These are phyloP conservation scores for Tribolium castaneum DNA, from an alignment of 1,140 invertebrate genomes.

Conservation along the genomic window DNA sequence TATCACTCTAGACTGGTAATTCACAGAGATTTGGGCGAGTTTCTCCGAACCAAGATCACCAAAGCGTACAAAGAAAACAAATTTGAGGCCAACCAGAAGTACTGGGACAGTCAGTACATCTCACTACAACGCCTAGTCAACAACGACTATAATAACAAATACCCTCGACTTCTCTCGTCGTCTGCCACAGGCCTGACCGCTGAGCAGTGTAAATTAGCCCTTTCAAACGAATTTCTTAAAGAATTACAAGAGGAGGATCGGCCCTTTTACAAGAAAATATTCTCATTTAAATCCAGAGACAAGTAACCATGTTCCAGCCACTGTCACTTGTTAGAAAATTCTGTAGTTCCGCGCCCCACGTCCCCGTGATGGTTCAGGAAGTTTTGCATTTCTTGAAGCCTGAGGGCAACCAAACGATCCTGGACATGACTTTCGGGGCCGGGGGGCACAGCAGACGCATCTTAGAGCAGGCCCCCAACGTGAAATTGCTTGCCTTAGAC, in stretches of 20 bases:
- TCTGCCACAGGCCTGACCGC: conserved; percentile 76
- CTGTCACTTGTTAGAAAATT: conserved; percentile 32
- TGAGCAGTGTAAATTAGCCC: conserved; percentile 76
- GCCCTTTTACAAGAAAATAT: conserved; percentile 66
- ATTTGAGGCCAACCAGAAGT: conserved; percentile 67
- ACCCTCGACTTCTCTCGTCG: conserved; percentile 68
- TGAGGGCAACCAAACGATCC: conserved; percentile 72
- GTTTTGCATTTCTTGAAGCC: conserved; percentile 77
- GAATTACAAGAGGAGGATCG: conserved; percentile 71
- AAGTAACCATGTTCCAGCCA: conserved; percentile 46
- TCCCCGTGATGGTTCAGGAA: conserved; percentile 79
- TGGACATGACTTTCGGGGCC: conserved; percentile 94
- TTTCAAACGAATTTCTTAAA: conserved; percentile 78
- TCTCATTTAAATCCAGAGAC: conserved; percentile 58
- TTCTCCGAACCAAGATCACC: conserved; percentile 78
- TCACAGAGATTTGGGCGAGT: conserved; percentile 81
- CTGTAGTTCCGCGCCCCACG: conserved; percentile 64
- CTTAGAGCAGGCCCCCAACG: conserved; percentile 67
- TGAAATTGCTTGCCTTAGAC: conserved; percentile 84
- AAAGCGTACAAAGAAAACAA: conserved; percentile 73
- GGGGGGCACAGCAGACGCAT: conserved; percentile 86
- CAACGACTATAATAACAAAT: conserved; percentile 77
- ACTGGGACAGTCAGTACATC: conserved; percentile 74
- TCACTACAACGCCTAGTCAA: conserved; percentile 76
- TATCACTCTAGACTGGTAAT: conserved; percentile 38